Percentiles rank a stretch among this genome's conserved stretches.
phyloP scores from a whole-genome alignment of 2,113 vertebrate species.

The Phrynocephalus versicolor region DNA sequence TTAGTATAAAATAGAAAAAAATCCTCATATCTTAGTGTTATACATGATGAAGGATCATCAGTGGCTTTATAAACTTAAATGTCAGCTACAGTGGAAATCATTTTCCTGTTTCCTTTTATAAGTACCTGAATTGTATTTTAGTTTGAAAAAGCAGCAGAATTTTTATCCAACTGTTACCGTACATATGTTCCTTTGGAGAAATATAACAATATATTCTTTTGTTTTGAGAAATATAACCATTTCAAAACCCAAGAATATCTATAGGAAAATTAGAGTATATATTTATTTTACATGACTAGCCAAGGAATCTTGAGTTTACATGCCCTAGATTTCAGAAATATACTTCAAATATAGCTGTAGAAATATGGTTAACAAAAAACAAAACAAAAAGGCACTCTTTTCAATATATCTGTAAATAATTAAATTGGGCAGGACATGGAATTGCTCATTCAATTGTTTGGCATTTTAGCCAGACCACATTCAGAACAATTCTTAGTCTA shows the following conservation, averaged over 20 bases:
- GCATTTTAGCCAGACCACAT: background rate
- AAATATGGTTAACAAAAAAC: background rate
- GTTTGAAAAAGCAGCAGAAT: background rate
- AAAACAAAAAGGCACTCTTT: background rate
- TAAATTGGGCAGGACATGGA: background rate
- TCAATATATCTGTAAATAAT: background rate
- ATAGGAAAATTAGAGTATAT: background rate
- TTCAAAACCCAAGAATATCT: background rate
- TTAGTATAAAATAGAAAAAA: conserved; percentile 9
- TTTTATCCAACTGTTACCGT: background rate
- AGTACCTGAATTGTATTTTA: background rate
- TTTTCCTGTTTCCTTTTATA: background rate
- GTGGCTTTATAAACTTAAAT: conserved; percentile 13
- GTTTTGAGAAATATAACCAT: background rate
- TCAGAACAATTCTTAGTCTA: background rate
- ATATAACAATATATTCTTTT: background rate
- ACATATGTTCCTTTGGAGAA: background rate
- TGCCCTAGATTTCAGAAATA: background rate
- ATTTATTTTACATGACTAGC: background rate
- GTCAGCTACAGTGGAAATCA: background rate
- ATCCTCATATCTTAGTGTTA: background rate
- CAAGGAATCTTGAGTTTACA: background rate
- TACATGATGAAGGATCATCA: background rate
- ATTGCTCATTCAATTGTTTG: background rate
- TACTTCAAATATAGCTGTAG: background rate